Percentiles rank a stretch among this genome's conserved stretches.
Evolutionary conservation across 2,113 vertebrate genomes (phyloP).

Genomic region (Chloebia gouldiae): DNA sequence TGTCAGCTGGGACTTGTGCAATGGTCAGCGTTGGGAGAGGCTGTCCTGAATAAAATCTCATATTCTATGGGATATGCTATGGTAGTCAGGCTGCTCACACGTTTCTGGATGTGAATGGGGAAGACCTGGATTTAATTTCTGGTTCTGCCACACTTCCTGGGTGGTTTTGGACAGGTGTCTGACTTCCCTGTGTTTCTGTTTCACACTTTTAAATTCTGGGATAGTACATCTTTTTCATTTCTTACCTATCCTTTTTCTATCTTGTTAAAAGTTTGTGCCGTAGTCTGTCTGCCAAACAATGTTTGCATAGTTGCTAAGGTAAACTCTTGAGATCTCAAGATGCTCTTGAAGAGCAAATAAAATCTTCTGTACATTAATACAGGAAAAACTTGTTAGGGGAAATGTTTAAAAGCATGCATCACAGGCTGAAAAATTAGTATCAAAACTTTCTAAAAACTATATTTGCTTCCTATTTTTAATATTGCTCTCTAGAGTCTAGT

Average conservation of each 20-base stretch:
- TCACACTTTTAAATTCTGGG: neutral
- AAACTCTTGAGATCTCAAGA: neutral
- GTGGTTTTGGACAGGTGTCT: neutral
- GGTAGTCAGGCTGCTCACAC: neutral
- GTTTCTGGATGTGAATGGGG: neutral
- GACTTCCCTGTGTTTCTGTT: neutral
- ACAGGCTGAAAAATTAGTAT: neutral
- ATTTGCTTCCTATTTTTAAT: neutral
- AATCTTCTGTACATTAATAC: neutral
- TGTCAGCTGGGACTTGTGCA: neutral
- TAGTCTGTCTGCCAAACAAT: neutral
- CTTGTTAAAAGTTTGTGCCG: neutral
- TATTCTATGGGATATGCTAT: neutral
- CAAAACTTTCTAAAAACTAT: neutral
- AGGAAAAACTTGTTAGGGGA: accelerated
- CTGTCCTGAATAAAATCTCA: neutral
- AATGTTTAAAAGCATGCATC: neutral
- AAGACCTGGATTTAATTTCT: neutral
- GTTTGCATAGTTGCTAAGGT: neutral
- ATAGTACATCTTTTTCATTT: neutral
- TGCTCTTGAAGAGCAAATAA: neutral
- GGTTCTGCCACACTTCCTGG: neutral
- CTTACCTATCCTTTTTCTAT: neutral
- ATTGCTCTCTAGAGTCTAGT: neutral
- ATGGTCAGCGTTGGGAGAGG: neutral